These are phyloP conservation scores for Pseudomyrmex gracilis DNA, from an alignment of 1,140 invertebrate species.

Conservation along the genomic window DNA sequence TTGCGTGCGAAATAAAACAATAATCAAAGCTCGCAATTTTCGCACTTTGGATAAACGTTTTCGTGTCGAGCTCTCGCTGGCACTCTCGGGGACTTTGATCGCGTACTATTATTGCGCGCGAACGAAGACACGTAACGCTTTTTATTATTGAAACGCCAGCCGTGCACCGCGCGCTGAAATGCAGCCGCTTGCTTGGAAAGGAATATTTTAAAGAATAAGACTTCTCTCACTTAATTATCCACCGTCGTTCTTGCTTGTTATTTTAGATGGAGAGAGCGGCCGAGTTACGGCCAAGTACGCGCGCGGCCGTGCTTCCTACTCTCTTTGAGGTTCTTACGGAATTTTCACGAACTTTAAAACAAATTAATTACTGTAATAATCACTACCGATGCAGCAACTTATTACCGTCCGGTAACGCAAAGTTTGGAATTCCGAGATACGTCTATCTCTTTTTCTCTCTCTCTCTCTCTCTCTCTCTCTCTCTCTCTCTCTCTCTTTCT, in stretches of 20 bases:
- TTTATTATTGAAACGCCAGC: conserved; percentile 11
- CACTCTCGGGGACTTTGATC: not conserved
- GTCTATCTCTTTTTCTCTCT: too few species aligned
- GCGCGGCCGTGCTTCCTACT: conserved; percentile 31
- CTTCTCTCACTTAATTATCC: conserved; percentile 47
- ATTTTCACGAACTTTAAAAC: conserved; percentile 57
- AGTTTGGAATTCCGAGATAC: not conserved
- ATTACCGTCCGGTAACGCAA: conserved; percentile 41
- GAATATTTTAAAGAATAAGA: conserved; percentile 46
- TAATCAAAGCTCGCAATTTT: not conserved
- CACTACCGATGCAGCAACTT: conserved; percentile 48
- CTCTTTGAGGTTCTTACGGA: conserved; percentile 54
- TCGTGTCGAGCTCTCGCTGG: too few species aligned
- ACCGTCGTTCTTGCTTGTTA: conserved; percentile 43
- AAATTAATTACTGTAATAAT: conserved; percentile 59
- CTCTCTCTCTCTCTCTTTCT: too few species aligned
- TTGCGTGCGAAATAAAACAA: not conserved
- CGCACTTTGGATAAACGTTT: not conserved
- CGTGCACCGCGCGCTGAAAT: conserved; percentile 27
- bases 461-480: too few species aligned
- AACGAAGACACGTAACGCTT: conserved; percentile 17
- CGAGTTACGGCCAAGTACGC: conserved; percentile 43
- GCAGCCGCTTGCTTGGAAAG: conserved; percentile 13
- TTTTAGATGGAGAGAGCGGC: conserved; percentile 20
- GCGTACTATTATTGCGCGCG: conserved; percentile 2